Evolutionary conservation across 2,888 invertebrate genomes (phyloP), one percentile per base, ranked within the genome.

Genomic region (Acleris literana): DNA sequence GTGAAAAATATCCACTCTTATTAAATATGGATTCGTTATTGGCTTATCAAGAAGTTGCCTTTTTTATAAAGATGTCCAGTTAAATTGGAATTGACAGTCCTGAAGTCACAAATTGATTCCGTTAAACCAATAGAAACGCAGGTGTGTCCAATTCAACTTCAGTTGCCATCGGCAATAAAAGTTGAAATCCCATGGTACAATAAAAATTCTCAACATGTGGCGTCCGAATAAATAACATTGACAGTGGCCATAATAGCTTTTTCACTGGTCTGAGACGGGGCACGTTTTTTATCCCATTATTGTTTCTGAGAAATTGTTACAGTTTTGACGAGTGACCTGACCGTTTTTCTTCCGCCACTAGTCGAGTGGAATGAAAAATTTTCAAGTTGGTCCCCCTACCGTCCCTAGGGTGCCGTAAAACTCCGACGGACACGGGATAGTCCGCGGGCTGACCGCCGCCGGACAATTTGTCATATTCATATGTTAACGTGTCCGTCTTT

Each of bases 381-480:
- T 92, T 92, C 91, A 92, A 91, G 89, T 91, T 85, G 84, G 85
- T 83, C 89, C 86, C 90, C 88, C 84, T 79, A 63, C 62, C 33
- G 77, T 92, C 93, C 90, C 92, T 70, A 61, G 93, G 86, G 93
- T 83, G 92, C 86, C 90, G 90, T 93, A 93, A 93, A 92, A 90
- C 84, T 93, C 88, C 74, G 87, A 73, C 83, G 83, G 84, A 82
- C 84, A 79, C 80, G 73, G 87, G 83, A 82, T 83, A 84, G 80
- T 84, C 84, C 82, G 78, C 77, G 84, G 82, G 74, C 86, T 83
- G 87, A 86, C 89, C 89, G 83, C 85, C 81, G 82, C 77, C 87
- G 84, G 84, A 91, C 93, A 92, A 92, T 93, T 93, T 93, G 93
- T 93, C 93, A 93, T 93, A 93, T 93, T 93, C 92, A 92, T 92